Evolutionary conservation across 2,888 invertebrate genomes (phyloP).

Genomic region (Cephalotes varians): DNA sequence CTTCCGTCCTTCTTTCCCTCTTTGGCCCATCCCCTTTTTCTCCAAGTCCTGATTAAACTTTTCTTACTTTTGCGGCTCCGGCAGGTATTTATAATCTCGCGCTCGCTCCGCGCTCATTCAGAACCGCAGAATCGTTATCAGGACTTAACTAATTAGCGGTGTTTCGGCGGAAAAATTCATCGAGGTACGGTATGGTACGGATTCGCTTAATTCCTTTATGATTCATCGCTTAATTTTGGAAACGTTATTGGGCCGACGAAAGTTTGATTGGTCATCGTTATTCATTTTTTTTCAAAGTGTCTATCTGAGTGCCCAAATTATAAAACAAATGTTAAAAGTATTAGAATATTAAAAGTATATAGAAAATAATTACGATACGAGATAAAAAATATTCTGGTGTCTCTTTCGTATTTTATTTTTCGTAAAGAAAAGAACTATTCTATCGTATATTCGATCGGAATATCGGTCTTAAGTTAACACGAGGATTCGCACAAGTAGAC

Average conservation of each 20-base stretch:
- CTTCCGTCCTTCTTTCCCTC: neutral
- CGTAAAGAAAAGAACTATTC: neutral
- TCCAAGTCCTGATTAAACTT: conserved; percentile 73
- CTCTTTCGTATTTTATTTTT: neutral
- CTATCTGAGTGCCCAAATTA: neutral
- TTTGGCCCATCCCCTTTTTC: conserved; percentile 17
- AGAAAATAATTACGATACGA: neutral
- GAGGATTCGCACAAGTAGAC: conserved; percentile 1
- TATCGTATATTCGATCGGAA: neutral
- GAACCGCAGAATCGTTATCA: conserved; percentile 55
- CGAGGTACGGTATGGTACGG: neutral
- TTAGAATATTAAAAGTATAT: neutral
- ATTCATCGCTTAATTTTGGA: neutral
- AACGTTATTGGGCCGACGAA: neutral
- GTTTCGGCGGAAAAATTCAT: conserved; percentile 13
- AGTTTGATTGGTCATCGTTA: neutral
- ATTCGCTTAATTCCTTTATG: neutral
- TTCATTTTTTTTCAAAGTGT: neutral
- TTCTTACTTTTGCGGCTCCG: conserved; percentile 63
- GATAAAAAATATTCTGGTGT: neutral
- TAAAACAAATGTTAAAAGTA: neutral
- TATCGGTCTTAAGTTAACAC: too few relatives aligned
- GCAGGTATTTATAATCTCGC: conserved; percentile 48
- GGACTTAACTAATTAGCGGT: conserved; percentile 60
- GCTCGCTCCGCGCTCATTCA: conserved; percentile 22